Conservation (phyloP, 2,888 invertebrate genomes). For the Dryobotodes eremita region DNA sequence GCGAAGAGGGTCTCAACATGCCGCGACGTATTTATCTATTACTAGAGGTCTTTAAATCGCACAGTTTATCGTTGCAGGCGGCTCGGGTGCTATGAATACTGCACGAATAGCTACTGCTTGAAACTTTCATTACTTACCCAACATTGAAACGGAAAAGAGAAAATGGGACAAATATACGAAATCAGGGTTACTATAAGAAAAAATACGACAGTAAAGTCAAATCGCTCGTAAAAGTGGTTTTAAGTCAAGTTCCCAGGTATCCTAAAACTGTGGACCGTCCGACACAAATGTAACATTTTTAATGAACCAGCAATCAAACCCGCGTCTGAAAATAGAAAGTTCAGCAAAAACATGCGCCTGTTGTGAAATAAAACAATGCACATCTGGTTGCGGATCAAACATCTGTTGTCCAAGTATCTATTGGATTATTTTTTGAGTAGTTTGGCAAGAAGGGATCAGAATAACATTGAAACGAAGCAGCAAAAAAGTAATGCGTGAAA, state of each 20-base stretch:
- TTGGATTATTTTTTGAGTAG: conserved; percentile 15
- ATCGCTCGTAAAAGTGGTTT: conserved; percentile 33
- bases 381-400: not conserved
- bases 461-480: conserved; percentile 23
- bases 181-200: conserved; percentile 21
- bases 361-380: conserved; percentile 3
- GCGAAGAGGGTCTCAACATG: not conserved
- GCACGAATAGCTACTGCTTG: conserved; percentile 30
- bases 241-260: conserved; percentile 18
- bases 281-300: conserved; percentile 11
- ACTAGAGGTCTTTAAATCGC: conserved; percentile 49
- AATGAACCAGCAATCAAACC: conserved; percentile 18
- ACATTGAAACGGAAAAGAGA: conserved; percentile 11
- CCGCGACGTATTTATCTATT: conserved; percentile 44
- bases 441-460: conserved; percentile 14
- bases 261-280: not conserved
- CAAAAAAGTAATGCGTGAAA: conserved; percentile 22
- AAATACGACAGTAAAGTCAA: conserved; percentile 15
- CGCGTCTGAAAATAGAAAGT: not conserved
- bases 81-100: conserved; percentile 44
- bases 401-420: not conserved
- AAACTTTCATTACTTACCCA: conserved; percentile 44
- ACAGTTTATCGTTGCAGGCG: conserved; percentile 47
- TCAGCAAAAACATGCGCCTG: conserved; percentile 1
- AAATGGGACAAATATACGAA: conserved; percentile 16